Evolutionary conservation across 1,140 invertebrate species (phyloP).

Genomic region (Marisa cornuarietis): DNA sequence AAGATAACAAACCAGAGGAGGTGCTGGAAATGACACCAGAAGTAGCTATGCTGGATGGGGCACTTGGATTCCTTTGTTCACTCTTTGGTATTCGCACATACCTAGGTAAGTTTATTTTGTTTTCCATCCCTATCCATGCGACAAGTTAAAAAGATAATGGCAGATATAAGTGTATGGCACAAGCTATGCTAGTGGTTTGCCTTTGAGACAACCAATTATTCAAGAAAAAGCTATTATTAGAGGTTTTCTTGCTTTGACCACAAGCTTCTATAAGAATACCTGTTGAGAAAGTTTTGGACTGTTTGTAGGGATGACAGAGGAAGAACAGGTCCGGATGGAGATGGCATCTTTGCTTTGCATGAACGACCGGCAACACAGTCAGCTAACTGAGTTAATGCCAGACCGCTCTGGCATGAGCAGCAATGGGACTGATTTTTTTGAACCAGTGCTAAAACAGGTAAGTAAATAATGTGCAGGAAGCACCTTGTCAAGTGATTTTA

Average conservation of each 20-base stretch:
- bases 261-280: neutral
- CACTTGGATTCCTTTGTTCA: conserved; percentile 88
- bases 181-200: too few relatives aligned
- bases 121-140: too few relatives aligned
- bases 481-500: too few relatives aligned
- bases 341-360: conserved; percentile 93
- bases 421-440: conserved; percentile 81
- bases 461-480: neutral
- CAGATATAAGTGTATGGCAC: too few relatives aligned
- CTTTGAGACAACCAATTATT: too few relatives aligned
- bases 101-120: conserved; percentile 72
- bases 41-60: conserved; percentile 90
- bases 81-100: conserved; percentile 91
- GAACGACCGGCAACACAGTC: conserved; percentile 93
- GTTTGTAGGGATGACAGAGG: conserved; percentile 73
- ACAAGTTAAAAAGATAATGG: too few relatives aligned
- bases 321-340: conserved; percentile 83
- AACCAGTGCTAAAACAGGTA: conserved; percentile 77
- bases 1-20: neutral
- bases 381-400: conserved; percentile 93
- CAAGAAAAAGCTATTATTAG: too few relatives aligned
- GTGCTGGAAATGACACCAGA: conserved; percentile 53
- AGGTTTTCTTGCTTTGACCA: too few relatives aligned
- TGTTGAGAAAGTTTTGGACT: neutral
- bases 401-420: conserved; percentile 88